Base-by-base conservation (phyloP, 1,140 invertebrate species). In the Druon quercuslanigerum region DNA sequence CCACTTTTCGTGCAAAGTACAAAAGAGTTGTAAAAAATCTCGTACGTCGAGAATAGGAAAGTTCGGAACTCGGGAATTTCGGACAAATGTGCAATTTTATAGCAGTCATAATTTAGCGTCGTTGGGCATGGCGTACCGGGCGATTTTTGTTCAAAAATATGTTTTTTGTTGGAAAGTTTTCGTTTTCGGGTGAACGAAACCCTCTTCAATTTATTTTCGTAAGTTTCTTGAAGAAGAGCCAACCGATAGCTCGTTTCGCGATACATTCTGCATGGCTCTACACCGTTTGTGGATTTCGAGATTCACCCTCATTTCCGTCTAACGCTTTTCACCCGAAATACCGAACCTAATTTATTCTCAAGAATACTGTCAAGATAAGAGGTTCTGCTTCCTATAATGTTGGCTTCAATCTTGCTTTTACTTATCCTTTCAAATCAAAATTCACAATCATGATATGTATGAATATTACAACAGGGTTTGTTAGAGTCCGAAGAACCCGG, bases 141-240 rank as follows among this genome's bases (percentile, higher is more conserved):
- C 2, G n/a, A 54, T 54, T 54, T 54, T n/a, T n/a, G 20, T 66
- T 20, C 25, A 25, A 12, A 33, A 66, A 66, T 66, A 66, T 33
- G 57, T 33, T 66, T 66, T 66, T 11, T 7, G 57, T 66, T 12
- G 56, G 20, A 20, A 57, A 66, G 57, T 66, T 66, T 66, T 66
- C 57, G 40, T 46, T 66, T 66, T 66, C 20, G 13, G 25, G 1
- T 20, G 19, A 57, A 57, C 19, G 20, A 25, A 20, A 13, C 16
- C 11, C 11, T 11, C 12, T 60, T 60, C 20, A 12, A 25, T 66
- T 66, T 13, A 33, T 66, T 66, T 33, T 66, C 25, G 40, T 66
- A 25, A 66, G 57, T 66, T 66, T 66, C 57, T 66, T 66, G 57
- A 66, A 66, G 20, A 66, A 20, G 57, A 66, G 57, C 57, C 57